Evolutionary conservation across 2,888 invertebrate species (phyloP).

Genomic region (Ypsolopha sequella): DNA sequence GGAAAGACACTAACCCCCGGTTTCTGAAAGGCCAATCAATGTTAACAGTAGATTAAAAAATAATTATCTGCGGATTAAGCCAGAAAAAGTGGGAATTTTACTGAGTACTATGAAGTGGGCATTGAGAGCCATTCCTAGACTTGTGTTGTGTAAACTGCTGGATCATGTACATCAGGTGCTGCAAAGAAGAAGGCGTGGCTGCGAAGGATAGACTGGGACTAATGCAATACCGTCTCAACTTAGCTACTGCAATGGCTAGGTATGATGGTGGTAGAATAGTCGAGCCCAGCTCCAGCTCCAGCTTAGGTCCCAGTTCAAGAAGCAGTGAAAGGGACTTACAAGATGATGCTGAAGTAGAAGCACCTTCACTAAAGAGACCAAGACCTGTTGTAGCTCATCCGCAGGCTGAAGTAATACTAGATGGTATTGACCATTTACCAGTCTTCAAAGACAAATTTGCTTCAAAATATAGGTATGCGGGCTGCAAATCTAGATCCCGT

Average conservation of each 20-base stretch:
- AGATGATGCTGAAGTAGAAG: conserved; percentile 4
- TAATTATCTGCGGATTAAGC: no score
- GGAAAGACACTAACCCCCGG: no score
- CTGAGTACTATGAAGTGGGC: no score
- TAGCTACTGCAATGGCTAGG: conserved; percentile 11
- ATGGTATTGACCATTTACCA: conserved; percentile 4
- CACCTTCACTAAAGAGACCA: conserved; percentile 1
- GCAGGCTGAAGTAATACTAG: conserved; percentile 1
- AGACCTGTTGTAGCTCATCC: conserved; percentile 4
- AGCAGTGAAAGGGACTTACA: not conserved
- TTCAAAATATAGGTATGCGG: conserved; percentile 6
- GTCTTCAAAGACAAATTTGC: conserved; percentile 4
- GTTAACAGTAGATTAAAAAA: no score
- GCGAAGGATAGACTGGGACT: conserved; percentile 13
- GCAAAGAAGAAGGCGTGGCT: conserved; percentile 13
- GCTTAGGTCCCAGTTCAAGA: not conserved
- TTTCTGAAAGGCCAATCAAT: no score
- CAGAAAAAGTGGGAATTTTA: no score
- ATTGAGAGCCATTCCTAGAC: no score
- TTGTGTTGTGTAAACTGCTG: conserved; percentile 14
- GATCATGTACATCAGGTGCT: conserved; percentile 15
- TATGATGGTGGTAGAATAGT: conserved; percentile 5
- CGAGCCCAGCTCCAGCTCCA: not conserved
- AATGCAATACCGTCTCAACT: conserved; percentile 13
- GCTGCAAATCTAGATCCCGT: not conserved